phyloP scores from a whole-genome alignment of 2,113 vertebrate species.

The Felis chaus region DNA sequence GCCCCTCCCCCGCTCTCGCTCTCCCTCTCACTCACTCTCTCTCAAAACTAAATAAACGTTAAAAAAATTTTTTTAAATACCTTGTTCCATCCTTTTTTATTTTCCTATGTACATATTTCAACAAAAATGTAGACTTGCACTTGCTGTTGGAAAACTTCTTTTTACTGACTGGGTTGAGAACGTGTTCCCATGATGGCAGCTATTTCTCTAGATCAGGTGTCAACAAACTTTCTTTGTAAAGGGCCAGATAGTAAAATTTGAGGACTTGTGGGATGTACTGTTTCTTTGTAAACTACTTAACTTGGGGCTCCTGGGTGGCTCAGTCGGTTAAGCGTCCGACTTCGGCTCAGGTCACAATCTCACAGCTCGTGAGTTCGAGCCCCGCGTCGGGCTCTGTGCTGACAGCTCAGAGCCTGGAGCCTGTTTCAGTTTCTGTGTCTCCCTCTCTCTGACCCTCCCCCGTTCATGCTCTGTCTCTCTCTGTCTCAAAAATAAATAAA shows the following conservation, averaged over 20 bases:
- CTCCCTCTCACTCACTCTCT: too few species aligned
- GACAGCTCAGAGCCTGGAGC: too few species aligned
- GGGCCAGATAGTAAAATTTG: background rate
- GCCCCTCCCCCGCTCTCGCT: too few species aligned
- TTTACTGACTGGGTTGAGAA: background rate
- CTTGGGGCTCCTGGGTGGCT: background rate
- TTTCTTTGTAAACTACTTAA: background rate
- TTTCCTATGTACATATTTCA: background rate
- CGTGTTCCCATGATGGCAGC: background rate
- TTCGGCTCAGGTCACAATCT: too few species aligned
- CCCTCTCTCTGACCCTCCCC: too few species aligned
- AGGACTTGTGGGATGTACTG: background rate
- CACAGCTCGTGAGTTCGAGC: too few species aligned
- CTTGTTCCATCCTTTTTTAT: background rate
- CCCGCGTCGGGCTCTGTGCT: too few species aligned
- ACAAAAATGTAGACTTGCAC: background rate
- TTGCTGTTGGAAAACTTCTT: slow-evolving; percentile 21
- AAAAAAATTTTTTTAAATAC: background rate
- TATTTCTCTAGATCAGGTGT: background rate
- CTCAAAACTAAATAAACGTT: too few species aligned
- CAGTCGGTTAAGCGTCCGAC: too few species aligned
- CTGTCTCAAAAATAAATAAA: too few species aligned
- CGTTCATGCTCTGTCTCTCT: too few species aligned
- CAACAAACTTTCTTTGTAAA: slow-evolving; percentile 4
- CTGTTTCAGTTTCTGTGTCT: too few species aligned